These are phyloP conservation scores for Catagonus wagneri DNA, from an alignment of 2,113 vertebrate genomes.

Conservation along the genomic window DNA sequence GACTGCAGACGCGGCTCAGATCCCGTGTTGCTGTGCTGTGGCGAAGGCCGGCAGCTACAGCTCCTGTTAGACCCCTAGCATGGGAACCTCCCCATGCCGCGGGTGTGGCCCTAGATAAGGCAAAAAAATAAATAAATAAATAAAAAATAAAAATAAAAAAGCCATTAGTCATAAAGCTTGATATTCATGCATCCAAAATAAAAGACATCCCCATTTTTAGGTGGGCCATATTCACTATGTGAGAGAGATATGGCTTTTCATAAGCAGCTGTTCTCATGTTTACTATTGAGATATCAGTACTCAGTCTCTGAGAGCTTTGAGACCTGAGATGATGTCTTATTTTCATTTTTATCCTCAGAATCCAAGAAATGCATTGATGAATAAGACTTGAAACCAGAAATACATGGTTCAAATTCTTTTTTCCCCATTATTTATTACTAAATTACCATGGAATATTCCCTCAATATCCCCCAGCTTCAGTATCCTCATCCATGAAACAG, in stretches of 20 bases:
- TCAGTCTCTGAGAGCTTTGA: neutral
- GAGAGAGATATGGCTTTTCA: slow-evolving; percentile 3
- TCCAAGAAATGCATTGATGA: neutral
- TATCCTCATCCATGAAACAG: slow-evolving; percentile 7
- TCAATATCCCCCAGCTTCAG: neutral
- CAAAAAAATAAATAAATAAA: too few species aligned
- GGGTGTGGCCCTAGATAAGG: too few species aligned
- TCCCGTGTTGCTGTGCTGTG: too few species aligned
- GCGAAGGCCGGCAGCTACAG: too few species aligned
- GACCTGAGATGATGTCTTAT: neutral
- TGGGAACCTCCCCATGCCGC: too few species aligned
- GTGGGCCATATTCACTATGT: neutral
- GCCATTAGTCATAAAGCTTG: slow-evolving; percentile 17
- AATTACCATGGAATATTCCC: neutral
- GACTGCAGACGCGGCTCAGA: too few species aligned
- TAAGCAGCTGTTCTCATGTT: neutral
- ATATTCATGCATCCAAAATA: slow-evolving; percentile 27
- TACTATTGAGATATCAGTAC: neutral
- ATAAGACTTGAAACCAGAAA: neutral
- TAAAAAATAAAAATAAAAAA: too few species aligned
- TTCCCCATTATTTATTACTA: neutral
- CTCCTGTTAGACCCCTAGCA: too few species aligned
- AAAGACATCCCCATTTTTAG: neutral
- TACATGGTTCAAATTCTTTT: neutral
- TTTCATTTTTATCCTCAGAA: slow-evolving; percentile 35